Base-by-base conservation (phyloP, 2,797 vertebrate species). In the Pipistrellus kuhlii region DNA sequence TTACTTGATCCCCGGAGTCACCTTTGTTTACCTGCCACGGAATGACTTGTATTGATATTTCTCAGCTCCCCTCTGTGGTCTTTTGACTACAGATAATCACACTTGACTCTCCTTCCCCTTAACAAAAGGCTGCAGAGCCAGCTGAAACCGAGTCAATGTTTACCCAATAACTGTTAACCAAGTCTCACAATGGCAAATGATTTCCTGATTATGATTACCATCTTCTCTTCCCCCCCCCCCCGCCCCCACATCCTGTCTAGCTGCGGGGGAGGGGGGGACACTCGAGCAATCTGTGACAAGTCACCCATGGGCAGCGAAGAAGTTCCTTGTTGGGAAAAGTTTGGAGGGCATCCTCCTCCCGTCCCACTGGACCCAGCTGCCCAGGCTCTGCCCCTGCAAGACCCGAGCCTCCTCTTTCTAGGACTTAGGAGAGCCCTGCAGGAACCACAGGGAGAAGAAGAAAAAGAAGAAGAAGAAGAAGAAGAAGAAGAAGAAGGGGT, bases 21-120 rank as follows among this genome's bases (percentile, higher is more conserved):
- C 95, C 92, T 97, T 97, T 98, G 96, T 98, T 97, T 97, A 97
- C 95, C 95, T 91, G 87, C 62, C 72, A 41, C 44, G 35, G 94
- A 95, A 71, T 27, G 86, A 89, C 96, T 95, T 77, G 90, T 84
- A 27, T 46, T 59, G 95, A 95, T 95, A 96, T 97, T 94, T 97
- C 96, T 94, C 90, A 23, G 53, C 84, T 96, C 18, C 94, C 77
- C 94, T 88, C 66, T 96, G 66, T 1, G 27, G 69, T 92, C 94
- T 95, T 97, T 96, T 94, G 93, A 96, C 51, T 57, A 89, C 55
- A 51, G 82, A 94, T 96, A 97, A 96, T 51, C 96, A 98, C 96
- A 97, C 96, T 92, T 95, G 51, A 85, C 64, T 96, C 94, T 85
- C 94, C 92, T 88, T 93, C 94, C 88, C 69, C 76, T 89, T 96